Percentiles rank a stretch among this genome's conserved stretches.
Evolutionary conservation across 2,888 invertebrate species (phyloP).

Genomic region (Saturnia japonica): DNA sequence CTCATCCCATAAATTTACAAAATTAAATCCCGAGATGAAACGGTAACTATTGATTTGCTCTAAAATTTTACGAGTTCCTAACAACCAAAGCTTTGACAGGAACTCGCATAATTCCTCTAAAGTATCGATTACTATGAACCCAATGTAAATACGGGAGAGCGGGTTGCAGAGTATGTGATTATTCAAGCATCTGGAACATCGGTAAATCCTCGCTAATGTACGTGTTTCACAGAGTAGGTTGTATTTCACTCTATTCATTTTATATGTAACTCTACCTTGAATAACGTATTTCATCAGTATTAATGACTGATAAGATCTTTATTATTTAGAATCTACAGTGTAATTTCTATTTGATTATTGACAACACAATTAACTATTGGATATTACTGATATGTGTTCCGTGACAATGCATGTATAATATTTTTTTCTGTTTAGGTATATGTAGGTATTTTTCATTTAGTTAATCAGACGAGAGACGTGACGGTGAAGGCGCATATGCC

Average conservation of each 20-base stretch:
- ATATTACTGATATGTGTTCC: no score
- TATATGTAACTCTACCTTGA: background rate
- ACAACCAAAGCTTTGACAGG: background rate
- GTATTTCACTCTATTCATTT: constrained; percentile 3
- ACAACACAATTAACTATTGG: no score
- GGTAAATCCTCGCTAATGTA: constrained; percentile 17
- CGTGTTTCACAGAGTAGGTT: constrained; percentile 3
- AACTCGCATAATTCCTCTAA: background rate
- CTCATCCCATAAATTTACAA: background rate
- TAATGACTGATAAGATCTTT: background rate
- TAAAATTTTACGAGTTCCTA: background rate
- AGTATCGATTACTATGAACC: constrained; percentile 3
- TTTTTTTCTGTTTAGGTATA: no score
- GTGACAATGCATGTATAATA: no score
- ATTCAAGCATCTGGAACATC: constrained; percentile 15
- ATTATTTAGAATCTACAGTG: background rate
- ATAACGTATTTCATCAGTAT: background rate
- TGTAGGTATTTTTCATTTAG: background rate
- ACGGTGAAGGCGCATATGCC: background rate
- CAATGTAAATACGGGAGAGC: constrained; percentile 6
- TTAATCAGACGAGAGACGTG: background rate
- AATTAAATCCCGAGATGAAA: background rate
- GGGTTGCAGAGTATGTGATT: background rate
- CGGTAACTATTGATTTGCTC: background rate
- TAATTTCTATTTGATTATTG: no score